Conservation (phyloP, 92 coral and sea anemone genomes). For the Paramuricea clavata region DNA sequence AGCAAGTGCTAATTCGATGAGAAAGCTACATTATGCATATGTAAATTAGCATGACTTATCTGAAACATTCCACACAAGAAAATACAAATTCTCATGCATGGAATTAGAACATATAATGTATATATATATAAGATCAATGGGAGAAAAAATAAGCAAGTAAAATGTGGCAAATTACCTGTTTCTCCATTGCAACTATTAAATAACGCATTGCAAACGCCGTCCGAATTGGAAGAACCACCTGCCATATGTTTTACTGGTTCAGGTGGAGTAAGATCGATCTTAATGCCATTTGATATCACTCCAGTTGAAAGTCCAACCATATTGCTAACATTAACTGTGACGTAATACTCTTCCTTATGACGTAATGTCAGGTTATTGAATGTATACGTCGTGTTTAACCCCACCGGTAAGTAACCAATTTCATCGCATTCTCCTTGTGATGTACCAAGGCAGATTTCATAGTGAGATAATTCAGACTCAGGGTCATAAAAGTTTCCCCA, state of each 20-base stretch:
- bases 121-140: too few species aligned
- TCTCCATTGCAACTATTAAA: not conserved
- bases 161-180: not conserved
- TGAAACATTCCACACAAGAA: too few species aligned
- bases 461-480: slow-evolving; percentile 77
- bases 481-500: slow-evolving; percentile 82
- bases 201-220: not conserved
- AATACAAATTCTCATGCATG: too few species aligned
- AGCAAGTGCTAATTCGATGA: too few species aligned
- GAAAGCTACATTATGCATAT: too few species aligned
- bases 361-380: slow-evolving; percentile 62
- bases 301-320: slow-evolving; percentile 70
- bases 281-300: slow-evolving; percentile 65
- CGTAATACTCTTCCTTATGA: slow-evolving; percentile 76
- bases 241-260: not conserved
- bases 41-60: too few species aligned
- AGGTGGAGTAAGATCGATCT: slow-evolving; percentile 77
- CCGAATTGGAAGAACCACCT: not conserved
- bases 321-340: slow-evolving; percentile 78
- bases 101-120: too few species aligned
- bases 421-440: slow-evolving; percentile 72
- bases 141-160: too few species aligned
- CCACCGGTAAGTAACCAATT: slow-evolving; percentile 61
- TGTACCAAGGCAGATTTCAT: slow-evolving; percentile 78
- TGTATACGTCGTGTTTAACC: slow-evolving; percentile 59